Base-by-base conservation (phyloP, 2,888 invertebrate genomes). In the Cosmia pyralina region DNA sequence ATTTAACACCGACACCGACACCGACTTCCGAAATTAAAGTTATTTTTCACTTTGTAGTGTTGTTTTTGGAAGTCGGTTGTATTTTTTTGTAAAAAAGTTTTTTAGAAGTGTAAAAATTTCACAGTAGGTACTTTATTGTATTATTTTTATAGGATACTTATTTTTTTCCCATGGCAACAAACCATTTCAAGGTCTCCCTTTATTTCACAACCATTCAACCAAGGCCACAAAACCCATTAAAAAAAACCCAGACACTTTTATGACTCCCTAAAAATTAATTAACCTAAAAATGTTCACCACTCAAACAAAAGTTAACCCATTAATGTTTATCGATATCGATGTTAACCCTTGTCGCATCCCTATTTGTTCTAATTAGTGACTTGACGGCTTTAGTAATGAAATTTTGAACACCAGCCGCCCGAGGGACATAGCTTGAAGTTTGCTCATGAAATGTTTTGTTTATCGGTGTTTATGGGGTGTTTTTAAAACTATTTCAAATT, bases 351-450 rank as follows among this genome's bases (percentile, higher is more conserved):
- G 76, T 72, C 74, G 62, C 84, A 80, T 11, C 87, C 70, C 88
- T 88, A 87, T n/a, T 34, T 57, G 75, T 78, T 83, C 82, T 87
- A 88, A 88, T 88, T 88, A 84, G 85, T 62, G 74, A 84, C 77
- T 85, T 82, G 84, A 80, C 82, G 79, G 81, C 68, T 72, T 69
- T 52, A 58, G 78, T 88, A 87, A 88, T 88, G 79, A 88, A 88
- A 88, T 88, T 87, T 85, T 82, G 84, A 84, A 82, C 75, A 75
- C 77, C 81, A 79, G 77, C 71, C 52, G 60, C 85, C 83, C 75
- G 1, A 69, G 82, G 82, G 85, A 82, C 74, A 59, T 59, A 46
- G 64, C 46, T 50, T 28, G 69, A 63, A 85, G 67, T 77, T 81
- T 41, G 44, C 62, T 73, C 72, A 63, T 81, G 79, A 80, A 77